A percentile compares a stretch with the other conserved stretches of the same genome.
phyloP scores from a whole-genome alignment of 1,140 invertebrate genomes.

The Zaprionus taronus region DNA sequence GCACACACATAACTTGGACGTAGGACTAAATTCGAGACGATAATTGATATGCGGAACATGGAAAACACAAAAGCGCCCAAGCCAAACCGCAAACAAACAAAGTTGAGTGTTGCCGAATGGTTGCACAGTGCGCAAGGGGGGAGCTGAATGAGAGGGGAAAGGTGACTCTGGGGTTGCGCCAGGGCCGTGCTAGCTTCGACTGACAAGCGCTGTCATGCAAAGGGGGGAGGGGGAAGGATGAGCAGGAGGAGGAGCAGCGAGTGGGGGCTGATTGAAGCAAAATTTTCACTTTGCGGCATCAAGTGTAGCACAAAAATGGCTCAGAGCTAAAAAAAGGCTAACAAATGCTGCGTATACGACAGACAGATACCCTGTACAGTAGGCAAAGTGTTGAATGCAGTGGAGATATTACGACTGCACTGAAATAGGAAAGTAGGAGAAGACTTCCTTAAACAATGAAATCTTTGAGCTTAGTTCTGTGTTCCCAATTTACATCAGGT shows the following conservation, averaged over 20 bases:
- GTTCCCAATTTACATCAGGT: no score
- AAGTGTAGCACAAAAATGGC: slow-evolving; percentile 33
- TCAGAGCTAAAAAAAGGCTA: slow-evolving; percentile 12
- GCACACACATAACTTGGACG: slow-evolving; percentile 1
- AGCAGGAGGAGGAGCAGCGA: neutral
- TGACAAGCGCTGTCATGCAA: slow-evolving; percentile 20
- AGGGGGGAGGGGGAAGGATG: neutral
- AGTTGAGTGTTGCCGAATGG: slow-evolving; percentile 46
- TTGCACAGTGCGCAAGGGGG: neutral
- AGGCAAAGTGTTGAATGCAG: no score
- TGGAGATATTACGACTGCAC: no score
- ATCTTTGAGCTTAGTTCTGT: no score
- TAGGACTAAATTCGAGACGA: slow-evolving; percentile 72
- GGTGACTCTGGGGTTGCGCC: neutral
- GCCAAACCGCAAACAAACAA: slow-evolving; percentile 78
- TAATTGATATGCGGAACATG: slow-evolving; percentile 71
- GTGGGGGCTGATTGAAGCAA: slow-evolving; percentile 35
- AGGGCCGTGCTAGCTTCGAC: slow-evolving; percentile 10
- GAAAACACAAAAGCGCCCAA: slow-evolving; percentile 74
- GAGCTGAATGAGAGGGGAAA: neutral
- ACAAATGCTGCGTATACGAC: neutral
- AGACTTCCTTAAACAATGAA: no score
- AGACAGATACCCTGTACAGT: neutral
- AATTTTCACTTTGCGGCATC: slow-evolving; percentile 52
- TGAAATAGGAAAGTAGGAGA: no score